Base-by-base conservation (phyloP, 1,140 invertebrate species). In the Piezodorus guildinii region DNA sequence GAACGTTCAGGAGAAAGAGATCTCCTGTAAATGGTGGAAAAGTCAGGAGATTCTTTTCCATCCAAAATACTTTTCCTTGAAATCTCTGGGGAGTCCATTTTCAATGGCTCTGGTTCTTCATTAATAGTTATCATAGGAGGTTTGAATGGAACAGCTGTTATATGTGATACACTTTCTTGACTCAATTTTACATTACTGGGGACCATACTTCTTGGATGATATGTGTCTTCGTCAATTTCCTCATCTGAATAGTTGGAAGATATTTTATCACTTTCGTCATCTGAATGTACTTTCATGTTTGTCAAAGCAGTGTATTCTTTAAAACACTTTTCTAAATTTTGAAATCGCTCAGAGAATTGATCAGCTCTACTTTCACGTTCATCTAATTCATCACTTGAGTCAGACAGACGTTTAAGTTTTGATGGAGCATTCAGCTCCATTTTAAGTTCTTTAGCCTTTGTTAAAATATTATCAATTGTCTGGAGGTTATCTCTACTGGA, bases 281-380 rank as follows among this genome's bases (percentile, higher is more conserved):
- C 52, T 56, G 19, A 19, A 23, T 16, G 15, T 23, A 56, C 17
- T 15, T 15, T 56, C 23, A 25, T 56, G 23, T 15, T 56, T 56
- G 17, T 23, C 23, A 56, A 23, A 70, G 62, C 71, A 67, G 44
- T 60, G 65, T 68, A 75, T 72, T 67, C 77, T 76, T 73, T 45
- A 52, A 62, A 62, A 52, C 46, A 23, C 16, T 46, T 62, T 44
- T 62, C 61, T 8, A 45, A 62, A n/a, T 52, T 44, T 25, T 52
- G 16, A 39, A 62, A 62, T 76, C 52, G 19, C 23, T 56, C 74
- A 59, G 72, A 72, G 56, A 73, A 63, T 65, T 77, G 65, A 66
- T 77, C 73, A 49, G 70, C 66, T 64, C 69, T 49, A 27, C 19
- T 58, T 5, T 73, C 49, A 15, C 62, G 19, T 21, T 66, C 63